Evolutionary conservation across 2,797 vertebrate species (phyloP), one percentile per base, ranked within the genome.

Genomic region (Spatula versicolor): DNA sequence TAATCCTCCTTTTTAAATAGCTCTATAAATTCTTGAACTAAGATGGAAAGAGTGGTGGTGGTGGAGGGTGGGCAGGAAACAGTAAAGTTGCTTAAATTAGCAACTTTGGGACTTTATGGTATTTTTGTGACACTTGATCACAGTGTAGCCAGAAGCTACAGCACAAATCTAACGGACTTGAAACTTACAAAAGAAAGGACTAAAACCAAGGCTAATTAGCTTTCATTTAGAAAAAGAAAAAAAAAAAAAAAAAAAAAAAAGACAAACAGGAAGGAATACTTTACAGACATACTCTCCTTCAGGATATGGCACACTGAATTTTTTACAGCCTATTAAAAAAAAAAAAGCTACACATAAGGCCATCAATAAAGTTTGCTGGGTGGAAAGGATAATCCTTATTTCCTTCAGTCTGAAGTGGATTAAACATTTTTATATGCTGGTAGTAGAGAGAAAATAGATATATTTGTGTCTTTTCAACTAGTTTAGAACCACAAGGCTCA

Each of bases 1-100:
- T 16, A 56, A n/a, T 68, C 48, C 21, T 67, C 4, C 41, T 31
- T 90, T 92, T 59, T 74, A 74, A 88, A 95, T 4, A 50, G 23
- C 23, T 43, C n/a, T 73, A 67, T 54, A n/a, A 93, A 74, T 77
- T 91, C 79, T 95, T 82, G 41, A 89, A 87, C 62, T 39, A 63
- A 15, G 6, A 31, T 74, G 48, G 83, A 88, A 76, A 80, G 12
- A 86, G 86, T 68, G 23, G 31, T 48, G 20, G 19, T 25, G 20
- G 46, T 71, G 14, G 35, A 89, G 56, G 67, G 55, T 62, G 59
- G 76, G 48, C 30, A 83, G 78, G 43, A 88, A 94, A 69, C 4
- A 83, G 43, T 20, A 41, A 63, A 81, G 54, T 90, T 95, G 54
- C 41, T 92, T 95, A 92, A 76, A 43, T 86, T 88, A 77, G 28